phyloP scores from a whole-genome alignment of 2,888 invertebrate genomes.

The Pristionchus fissidentatus region DNA sequence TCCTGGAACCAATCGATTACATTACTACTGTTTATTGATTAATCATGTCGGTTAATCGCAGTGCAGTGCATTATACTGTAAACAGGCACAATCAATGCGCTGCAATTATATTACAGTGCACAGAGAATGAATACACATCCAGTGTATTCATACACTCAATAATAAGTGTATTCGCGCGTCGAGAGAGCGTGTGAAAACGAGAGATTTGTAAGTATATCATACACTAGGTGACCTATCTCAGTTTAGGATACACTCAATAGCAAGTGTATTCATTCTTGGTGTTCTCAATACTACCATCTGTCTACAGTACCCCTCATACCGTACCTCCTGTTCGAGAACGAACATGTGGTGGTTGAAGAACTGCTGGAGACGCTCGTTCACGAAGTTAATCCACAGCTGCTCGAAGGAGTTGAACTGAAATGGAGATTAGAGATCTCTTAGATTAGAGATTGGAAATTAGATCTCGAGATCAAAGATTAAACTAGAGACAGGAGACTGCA shows the following conservation, averaged over 20 bases:
- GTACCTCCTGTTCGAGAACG: constrained; percentile 85
- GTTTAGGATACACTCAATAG: no score
- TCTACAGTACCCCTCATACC: background rate
- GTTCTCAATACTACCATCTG: background rate
- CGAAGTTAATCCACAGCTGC: constrained; percentile 97
- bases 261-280: background rate
- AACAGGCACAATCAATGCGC: no score
- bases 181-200: no score
- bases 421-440: no score
- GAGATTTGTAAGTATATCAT: no score
- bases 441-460: constrained; percentile 6
- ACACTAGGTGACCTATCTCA: no score
- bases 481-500: background rate
- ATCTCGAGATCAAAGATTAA: constrained; percentile 2
- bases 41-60: background rate
- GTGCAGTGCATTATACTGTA: no score
- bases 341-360: constrained; percentile 91
- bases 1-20: constrained; percentile 75
- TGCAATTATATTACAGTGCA: no score
- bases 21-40: constrained; percentile 5
- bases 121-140: no score
- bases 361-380: constrained; percentile 81
- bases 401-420: constrained; percentile 94
- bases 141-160: background rate
- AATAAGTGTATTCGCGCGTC: no score